Evolutionary conservation across 2,797 vertebrate genomes (phyloP).

Genomic region (Sternarchorhynchus goeldii): DNA sequence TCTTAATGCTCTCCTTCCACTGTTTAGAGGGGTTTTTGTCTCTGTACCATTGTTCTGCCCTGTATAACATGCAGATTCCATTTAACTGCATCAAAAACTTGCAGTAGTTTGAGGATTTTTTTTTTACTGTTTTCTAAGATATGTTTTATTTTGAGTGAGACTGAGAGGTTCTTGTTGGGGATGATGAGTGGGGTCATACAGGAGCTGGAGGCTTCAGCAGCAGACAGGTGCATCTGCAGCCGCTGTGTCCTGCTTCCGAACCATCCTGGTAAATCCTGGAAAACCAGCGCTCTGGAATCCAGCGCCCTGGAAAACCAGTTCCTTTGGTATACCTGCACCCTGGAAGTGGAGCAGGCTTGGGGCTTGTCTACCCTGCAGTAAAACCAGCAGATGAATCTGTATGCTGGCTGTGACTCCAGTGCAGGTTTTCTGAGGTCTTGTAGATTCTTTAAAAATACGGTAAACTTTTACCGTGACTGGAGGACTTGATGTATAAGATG

Average conservation of each 20-base stretch:
- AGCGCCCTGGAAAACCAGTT: constrained; percentile 32
- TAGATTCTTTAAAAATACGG: constrained; percentile 38
- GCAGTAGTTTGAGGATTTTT: not conserved
- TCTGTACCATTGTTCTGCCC: not conserved
- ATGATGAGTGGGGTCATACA: constrained; percentile 45
- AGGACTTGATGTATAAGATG: constrained; percentile 54
- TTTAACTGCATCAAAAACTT: not conserved
- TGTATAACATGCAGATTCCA: not conserved
- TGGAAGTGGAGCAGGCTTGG: constrained; percentile 40
- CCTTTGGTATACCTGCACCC: not conserved
- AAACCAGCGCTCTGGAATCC: constrained; percentile 48
- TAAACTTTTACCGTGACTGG: constrained; percentile 31
- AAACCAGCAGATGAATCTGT: constrained; percentile 16
- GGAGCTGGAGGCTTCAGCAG: constrained; percentile 43
- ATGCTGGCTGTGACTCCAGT: constrained; percentile 34
- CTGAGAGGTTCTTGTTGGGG: constrained; percentile 38
- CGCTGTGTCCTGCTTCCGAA: too few species aligned
- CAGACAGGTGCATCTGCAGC: constrained; percentile 41
- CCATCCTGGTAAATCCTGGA: not conserved
- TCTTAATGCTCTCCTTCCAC: constrained; percentile 35
- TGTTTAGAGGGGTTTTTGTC: constrained; percentile 19
- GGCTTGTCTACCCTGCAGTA: constrained; percentile 30
- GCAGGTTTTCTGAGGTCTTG: constrained; percentile 19
- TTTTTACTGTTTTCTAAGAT: constrained; percentile 4
- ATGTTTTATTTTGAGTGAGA: constrained; percentile 42